phyloP scores from a whole-genome alignment of 2,888 invertebrate species.

The Parascotia fuliginaria region DNA sequence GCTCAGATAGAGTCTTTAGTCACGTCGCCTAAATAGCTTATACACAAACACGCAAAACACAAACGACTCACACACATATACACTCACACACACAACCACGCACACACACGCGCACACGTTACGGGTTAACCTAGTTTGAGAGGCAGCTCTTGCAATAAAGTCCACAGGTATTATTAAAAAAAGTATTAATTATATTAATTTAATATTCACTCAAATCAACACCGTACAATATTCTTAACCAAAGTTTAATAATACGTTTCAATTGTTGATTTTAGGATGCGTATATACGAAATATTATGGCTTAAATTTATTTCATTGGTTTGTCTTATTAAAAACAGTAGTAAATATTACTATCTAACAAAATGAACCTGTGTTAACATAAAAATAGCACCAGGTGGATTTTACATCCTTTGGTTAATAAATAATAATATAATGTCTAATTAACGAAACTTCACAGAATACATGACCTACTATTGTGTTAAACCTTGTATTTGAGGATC shows the following conservation, averaged over 20 bases:
- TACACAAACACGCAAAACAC: no score
- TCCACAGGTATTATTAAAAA: background rate
- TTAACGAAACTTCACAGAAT: no score
- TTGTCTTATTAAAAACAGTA: background rate
- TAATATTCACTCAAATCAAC: slow-evolving; percentile 21
- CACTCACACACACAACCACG: no score
- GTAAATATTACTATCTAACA: background rate
- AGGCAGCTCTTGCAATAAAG: no score
- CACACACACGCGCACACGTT: no score
- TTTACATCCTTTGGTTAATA: slow-evolving; percentile 38
- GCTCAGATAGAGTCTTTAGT: no score
- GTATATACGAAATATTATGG: background rate
- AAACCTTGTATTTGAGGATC: background rate
- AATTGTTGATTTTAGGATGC: background rate
- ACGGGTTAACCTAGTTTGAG: no score
- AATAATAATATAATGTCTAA: no score
- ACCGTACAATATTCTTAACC: slow-evolving; percentile 5
- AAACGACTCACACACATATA: no score
- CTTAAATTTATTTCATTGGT: background rate
- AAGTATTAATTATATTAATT: background rate
- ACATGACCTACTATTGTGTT: no score
- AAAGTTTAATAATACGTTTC: background rate
- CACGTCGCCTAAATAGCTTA: no score
- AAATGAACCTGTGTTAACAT: background rate
- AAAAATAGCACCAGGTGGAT: slow-evolving; percentile 71